Conservation (phyloP, 92 coral and sea anemone genomes). For the Chrysogorgia sp. region DNA sequence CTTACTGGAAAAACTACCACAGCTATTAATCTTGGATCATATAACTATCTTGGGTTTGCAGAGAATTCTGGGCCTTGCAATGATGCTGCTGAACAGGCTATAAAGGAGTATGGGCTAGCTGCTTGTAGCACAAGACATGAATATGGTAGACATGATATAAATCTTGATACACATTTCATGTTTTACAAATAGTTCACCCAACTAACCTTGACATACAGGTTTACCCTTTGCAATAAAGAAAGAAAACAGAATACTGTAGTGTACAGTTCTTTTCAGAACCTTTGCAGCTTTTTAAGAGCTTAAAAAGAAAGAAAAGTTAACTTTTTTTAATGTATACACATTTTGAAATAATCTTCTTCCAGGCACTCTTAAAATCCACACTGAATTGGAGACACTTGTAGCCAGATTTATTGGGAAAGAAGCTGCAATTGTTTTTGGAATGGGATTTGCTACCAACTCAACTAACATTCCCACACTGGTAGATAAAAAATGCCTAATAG, state of each 20-base stretch:
- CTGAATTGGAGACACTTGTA: slow-evolving; percentile 80
- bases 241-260: too few relatives aligned
- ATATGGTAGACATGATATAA: slow-evolving; percentile 63
- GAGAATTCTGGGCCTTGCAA: slow-evolving; percentile 95
- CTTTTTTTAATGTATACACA: neutral
- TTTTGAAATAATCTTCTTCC: neutral
- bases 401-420: slow-evolving; percentile 93
- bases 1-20: slow-evolving; percentile 62
- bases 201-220: too few relatives aligned
- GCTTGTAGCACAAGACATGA: slow-evolving; percentile 96
- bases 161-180: too few relatives aligned
- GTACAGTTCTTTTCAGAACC: too few relatives aligned
- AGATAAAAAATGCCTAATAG: slow-evolving; percentile 85
- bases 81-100: slow-evolving; percentile 78
- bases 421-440: slow-evolving; percentile 97
- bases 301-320: too few relatives aligned
- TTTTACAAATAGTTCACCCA: too few relatives aligned
- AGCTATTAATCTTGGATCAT: slow-evolving; percentile 92
- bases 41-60: slow-evolving; percentile 97
- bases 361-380: slow-evolving; percentile 90
- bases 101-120: slow-evolving; percentile 75
- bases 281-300: too few relatives aligned
- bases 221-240: too few relatives aligned
- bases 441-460: slow-evolving; percentile 99
- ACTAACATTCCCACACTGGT: slow-evolving; percentile 94